Base-by-base conservation (phyloP, 2,888 invertebrate genomes). In the Meteorus colon region DNA sequence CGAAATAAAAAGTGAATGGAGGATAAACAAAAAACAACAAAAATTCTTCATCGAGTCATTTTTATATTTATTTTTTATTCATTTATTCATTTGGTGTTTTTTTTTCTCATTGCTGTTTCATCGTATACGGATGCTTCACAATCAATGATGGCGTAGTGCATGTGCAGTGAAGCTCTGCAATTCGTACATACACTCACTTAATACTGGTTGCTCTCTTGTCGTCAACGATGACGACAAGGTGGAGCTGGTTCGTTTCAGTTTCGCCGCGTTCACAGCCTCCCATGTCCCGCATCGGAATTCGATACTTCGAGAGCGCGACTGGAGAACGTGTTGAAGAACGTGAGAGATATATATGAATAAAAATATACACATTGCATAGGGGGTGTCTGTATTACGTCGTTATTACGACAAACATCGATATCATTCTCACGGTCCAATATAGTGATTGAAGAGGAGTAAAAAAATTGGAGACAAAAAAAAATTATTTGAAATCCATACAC, bases 281-380 rank as follows among this genome's bases (percentile, higher is more conserved):
- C 77, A 75, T 76, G 73, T 77, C 79, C 71, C 75, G 74, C 76
- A 79, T 79, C 51, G 81, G 76, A 81, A 81, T 73, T 71, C 77
- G 77, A 81, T 78, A 81, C 77, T 69, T 74, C 75, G 69, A 76
- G 73, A 66, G 69, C n/a, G 48, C 29, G 51, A 59, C 19, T 19
- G 19, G 59, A 37, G 19, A 37, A 66, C 66, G 19, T 24, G 66
- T 41, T 24, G 24, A 16, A 14, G 19, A 41, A 19, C 41, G 41
- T 34, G 37, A 34, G 31, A 63, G 12, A 34, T 37, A 37, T 63
- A 63, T 63, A 34, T 24, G n/a, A 66, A 10, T 37, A 19, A 66
- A 41, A 27, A 34, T 19, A 63, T 34, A 34, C 5, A 45, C 2
- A 37, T 14, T 41, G 12, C 14, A 5, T 4, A 14, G 10, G 24